phyloP scores from a whole-genome alignment of 2,888 invertebrate species.

The Tipula vernalis region DNA sequence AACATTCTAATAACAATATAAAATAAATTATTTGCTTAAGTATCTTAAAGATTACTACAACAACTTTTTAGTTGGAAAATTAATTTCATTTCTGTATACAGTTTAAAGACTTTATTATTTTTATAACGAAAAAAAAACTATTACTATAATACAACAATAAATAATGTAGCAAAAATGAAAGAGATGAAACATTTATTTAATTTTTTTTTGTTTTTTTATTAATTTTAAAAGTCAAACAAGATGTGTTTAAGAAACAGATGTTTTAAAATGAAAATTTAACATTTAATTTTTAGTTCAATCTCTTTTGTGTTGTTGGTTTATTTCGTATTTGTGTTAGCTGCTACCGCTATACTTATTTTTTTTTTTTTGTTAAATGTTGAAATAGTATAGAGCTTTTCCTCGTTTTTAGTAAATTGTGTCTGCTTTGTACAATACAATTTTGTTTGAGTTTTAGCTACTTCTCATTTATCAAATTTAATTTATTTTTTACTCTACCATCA shows the following conservation, averaged over 20 bases:
- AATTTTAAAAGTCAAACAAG: neutral
- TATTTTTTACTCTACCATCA: neutral
- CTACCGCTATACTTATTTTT: neutral
- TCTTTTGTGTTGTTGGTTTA: neutral
- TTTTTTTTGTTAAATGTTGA: neutral
- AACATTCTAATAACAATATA: neutral
- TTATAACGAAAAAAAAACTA: neutral
- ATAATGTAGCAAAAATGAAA: neutral
- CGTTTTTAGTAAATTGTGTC: neutral
- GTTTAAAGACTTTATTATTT: neutral
- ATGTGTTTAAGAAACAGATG: neutral
- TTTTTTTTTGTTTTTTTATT: neutral
- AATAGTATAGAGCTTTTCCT: neutral
- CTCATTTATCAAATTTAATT: neutral
- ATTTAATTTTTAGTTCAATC: neutral
- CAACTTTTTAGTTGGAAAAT: neutral
- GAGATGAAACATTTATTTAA: neutral
- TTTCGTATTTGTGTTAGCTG: neutral
- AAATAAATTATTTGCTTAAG: too few relatives aligned
- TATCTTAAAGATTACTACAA: neutral
- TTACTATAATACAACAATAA: neutral
- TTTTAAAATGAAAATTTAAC: neutral
- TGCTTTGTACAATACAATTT: neutral
- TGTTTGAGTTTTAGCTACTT: neutral
- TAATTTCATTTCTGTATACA: neutral